Conservation (phyloP, 2,113 vertebrate species). For the Chaetodon trifascialis region DNA sequence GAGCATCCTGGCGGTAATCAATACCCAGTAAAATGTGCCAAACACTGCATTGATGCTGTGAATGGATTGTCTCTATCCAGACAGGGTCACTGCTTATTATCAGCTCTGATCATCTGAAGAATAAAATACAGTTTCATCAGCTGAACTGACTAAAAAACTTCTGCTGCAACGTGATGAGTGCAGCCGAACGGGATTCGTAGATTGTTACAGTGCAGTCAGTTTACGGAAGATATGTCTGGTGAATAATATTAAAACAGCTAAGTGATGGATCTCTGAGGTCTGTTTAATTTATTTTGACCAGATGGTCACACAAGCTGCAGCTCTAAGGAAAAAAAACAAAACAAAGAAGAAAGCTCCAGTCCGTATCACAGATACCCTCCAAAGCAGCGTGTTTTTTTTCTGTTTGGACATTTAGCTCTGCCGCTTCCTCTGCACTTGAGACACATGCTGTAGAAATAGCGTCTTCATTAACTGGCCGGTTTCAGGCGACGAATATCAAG, state of each 20-base stretch:
- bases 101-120: neutral
- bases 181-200: conserved; percentile 3
- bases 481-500: conserved; percentile 9
- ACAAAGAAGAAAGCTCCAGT: conserved; percentile 23
- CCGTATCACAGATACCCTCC: neutral
- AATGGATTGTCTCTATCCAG: neutral
- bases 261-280: conserved; percentile 39
- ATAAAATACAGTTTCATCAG: too few relatives aligned
- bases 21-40: neutral
- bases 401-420: conserved; percentile 5
- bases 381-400: neutral
- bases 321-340: conserved; percentile 27
- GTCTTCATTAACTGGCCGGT: conserved; percentile 40
- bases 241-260: conserved; percentile 22
- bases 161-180: neutral
- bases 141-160: too few relatives aligned
- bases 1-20: neutral
- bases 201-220: conserved; percentile 7
- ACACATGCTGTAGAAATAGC: conserved; percentile 41
- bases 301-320: conserved; percentile 65
- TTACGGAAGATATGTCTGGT: conserved; percentile 9
- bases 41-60: neutral
- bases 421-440: conserved; percentile 13
- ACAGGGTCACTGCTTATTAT: neutral
- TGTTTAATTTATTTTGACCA: conserved; percentile 46